Evolutionary conservation across 2,888 invertebrate species (phyloP), one percentile per base, ranked within the genome.

Genomic region (Nudaria mundana): DNA sequence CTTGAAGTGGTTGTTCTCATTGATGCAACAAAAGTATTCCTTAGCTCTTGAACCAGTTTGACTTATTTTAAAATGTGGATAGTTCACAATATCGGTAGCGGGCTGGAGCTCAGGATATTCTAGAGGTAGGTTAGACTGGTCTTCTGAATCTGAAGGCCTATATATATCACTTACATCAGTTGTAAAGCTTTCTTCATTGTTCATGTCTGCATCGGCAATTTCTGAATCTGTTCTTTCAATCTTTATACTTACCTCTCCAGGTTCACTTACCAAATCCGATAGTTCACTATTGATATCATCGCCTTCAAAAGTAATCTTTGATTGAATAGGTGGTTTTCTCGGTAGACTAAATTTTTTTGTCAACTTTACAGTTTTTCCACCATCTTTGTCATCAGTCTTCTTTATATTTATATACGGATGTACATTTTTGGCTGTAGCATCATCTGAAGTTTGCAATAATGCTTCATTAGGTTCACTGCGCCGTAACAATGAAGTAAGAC

Each of bases 21-120:
- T 85, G 30, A 88, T 78, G 46, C 86, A 86, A 49, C 86, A 86
- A 13, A 80, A 63, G 40, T 85, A 85, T 60, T 83, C 82, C 47
- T 82, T 83, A 3, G 65, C 55, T 3, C 85, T 83, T 22, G 71
- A 48, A 6, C 62, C 64, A 10, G 68, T 70, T 29, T 57, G 64
- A 30, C 53, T 61, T 2, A 81, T 57, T 69, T 81, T 82, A 44
- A 88, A 86, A 62, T 87, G 87, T 0, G 87, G 71, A 50, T 66
- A 69, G 29, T 61, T 57, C 8, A 65, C 34, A 13, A 76, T 61
- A 29, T 67, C 67, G 44, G 53, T 56, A 2, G 66, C 55, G 18
- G 44, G 25, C n/a, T 23, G 25, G 10, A 7, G 34, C 5, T 24
- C 24, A 12, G 16, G 5, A 11, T 12, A 14, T 2, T 36, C 29